Base-by-base conservation (phyloP, 92 coral and sea anemone species). In the Porites lobata region DNA sequence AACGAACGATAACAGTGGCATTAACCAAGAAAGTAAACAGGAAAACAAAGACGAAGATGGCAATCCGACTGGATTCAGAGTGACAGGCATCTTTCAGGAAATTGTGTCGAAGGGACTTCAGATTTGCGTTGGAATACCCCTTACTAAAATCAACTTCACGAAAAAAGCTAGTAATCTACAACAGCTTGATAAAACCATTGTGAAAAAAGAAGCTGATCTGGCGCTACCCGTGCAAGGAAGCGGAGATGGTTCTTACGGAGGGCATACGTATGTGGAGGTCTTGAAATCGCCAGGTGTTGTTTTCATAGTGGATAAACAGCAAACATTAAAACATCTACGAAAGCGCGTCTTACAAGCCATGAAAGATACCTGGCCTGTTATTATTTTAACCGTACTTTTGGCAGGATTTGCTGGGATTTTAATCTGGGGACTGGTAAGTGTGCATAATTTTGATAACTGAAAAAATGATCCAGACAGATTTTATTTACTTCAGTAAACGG, bases 201-300 rank as follows among this genome's bases (percentile, higher is more conserved):
- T 54, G 9, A 52, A 56, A 9, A 29, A 29, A 10, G 14, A 8
- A 24, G 65, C 53, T n/a, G 79, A 86, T 67, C 21, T 77, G 8
- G 53, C 54, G 17, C 11, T 86, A 85, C 85, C 85, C 7, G 85
- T 86, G 22, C 22, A 78, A 10, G 72, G 88, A 63, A 75, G 26
- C 54, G 78, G 15, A 67, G 77, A 64, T 11, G 65, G 38, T 9
- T 63, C 18, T 19, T 86, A 86, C 59, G 85, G 85, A 12, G 74
- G 81, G 8, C 67, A 78, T 24, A 12, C 1, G 24, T 86, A 86
- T 62, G 76, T 86, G 4, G 76, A 86, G 57, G 74, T 77, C 18
- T 56, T 77, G 19, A 77, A 78, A 47, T 86, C 90, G 47, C 90
- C 90, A 64, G 85, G 90, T 65, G 76, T 86, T 7, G 82, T 77